Base-by-base conservation (phyloP, 2,888 invertebrate species). In the Metopia argyrocephala region DNA sequence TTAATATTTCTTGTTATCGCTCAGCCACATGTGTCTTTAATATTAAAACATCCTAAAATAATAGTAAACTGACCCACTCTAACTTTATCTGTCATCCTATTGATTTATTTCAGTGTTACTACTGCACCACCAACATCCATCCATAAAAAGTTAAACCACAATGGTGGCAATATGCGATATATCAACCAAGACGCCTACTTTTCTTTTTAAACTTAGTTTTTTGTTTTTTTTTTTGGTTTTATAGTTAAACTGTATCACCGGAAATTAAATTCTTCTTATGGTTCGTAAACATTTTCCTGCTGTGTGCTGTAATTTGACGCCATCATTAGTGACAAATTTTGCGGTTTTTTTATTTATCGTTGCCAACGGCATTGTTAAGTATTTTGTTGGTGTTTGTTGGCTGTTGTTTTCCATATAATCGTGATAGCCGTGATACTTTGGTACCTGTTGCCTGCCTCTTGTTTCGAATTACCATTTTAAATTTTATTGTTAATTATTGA, bases 51-150 rank as follows among this genome's bases (percentile, higher is more conserved):
- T 45, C 21, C 20, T 12, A 68, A 50, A 9, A 59, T 23, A 31
- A 59, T 62, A 25, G 21, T 70, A 69, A 69, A 62, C 65, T 78
- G 70, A 78, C 76, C 76, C 76, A 78, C 70, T 78, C 27, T 57
- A n/a, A n/a, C 50, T 54, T 54, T n/a, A 6, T 25, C 3, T 38
- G 9, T 15, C 9, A 21, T 12, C 23, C 2, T 3, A 23, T 54
- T 56, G 25, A 27, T 12, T 18, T 18, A n/a, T n/a, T n/a, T n/a
- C n/a, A n/a, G n/a, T n/a, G n/a, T n/a, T n/a, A n/a, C n/a, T n/a
- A n/a, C n/a, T n/a, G n/a, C n/a, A n/a, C n/a, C n/a, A n/a, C n/a
- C n/a, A n/a, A n/a, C 20, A n/a, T 7, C 25, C 15, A 56, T n/a
- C 9, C n/a, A 27, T 12, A 31, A 46, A 64, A 23, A n/a, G n/a